Conservation (phyloP, 2,888 invertebrate genomes). For the Sinotaia quadrata region DNA sequence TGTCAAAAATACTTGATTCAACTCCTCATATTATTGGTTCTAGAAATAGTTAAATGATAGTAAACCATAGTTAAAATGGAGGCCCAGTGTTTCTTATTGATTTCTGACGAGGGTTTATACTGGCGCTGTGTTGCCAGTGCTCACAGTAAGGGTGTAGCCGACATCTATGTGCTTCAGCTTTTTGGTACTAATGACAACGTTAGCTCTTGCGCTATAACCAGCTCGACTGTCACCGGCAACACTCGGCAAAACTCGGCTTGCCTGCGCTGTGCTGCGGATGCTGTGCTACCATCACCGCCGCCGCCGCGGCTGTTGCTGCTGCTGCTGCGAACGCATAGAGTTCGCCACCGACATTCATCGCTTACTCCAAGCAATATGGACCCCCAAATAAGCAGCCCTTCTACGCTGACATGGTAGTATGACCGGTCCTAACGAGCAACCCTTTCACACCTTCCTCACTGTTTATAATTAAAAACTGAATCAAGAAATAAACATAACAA, state of each 20-base stretch:
- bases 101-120: slow-evolving; percentile 21
- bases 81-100: slow-evolving; percentile 27
- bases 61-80: slow-evolving; percentile 27
- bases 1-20: too few relatives aligned
- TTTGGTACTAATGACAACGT: not conserved
- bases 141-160: not conserved
- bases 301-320: slow-evolving; percentile 12
- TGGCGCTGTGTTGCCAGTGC: slow-evolving; percentile 14
- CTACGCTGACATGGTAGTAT: slow-evolving; percentile 7
- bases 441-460: not conserved
- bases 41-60: too few relatives aligned
- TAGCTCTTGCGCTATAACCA: slow-evolving; percentile 12
- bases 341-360: slow-evolving; percentile 19
- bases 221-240: slow-evolving; percentile 17
- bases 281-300: slow-evolving; percentile 19
- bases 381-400: slow-evolving; percentile 20
- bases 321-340: slow-evolving; percentile 1
- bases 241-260: slow-evolving; percentile 27
- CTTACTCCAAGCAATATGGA: slow-evolving; percentile 29
- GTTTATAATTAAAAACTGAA: not conserved
- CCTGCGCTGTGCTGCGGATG: slow-evolving; percentile 19
- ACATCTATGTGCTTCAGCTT: too few relatives aligned
- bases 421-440: slow-evolving; percentile 3
- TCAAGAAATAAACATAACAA: not conserved
- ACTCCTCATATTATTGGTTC: too few relatives aligned